Conservation (phyloP, 2,797 vertebrate genomes). For the Clarias platycephalus region DNA sequence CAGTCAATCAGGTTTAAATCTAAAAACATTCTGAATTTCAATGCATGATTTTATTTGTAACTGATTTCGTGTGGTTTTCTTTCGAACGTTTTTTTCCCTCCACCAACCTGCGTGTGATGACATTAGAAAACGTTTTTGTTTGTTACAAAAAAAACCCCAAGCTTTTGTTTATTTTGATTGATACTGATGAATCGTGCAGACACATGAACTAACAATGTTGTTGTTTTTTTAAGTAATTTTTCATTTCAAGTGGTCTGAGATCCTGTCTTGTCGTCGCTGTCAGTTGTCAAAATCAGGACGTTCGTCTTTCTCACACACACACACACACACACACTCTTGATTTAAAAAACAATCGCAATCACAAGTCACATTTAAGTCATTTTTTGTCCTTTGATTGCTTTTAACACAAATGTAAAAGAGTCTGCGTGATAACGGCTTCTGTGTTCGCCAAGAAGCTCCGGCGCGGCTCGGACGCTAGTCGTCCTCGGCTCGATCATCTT, state of each 20-base stretch:
- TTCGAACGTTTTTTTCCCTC: not conserved
- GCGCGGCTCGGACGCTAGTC: constrained; percentile 16
- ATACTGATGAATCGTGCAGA: not conserved
- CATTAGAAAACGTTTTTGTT: not conserved
- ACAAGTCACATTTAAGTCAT: not conserved
- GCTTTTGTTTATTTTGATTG: not conserved
- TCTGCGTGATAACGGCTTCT: not conserved
- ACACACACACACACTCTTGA: not conserved
- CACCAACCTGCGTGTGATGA: not conserved
- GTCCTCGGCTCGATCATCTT: constrained; percentile 10
- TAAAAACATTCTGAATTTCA: not conserved
- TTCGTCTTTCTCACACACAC: not conserved
- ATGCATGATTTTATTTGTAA: not conserved
- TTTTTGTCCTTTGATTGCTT: not conserved
- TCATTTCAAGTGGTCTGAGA: constrained; percentile 5
- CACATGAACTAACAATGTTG: not conserved
- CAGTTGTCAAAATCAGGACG: constrained; percentile 24
- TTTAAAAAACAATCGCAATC: not conserved
- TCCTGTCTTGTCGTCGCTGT: not conserved
- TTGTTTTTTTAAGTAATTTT: not conserved
- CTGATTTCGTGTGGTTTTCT: not conserved
- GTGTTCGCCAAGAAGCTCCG: constrained; percentile 24
- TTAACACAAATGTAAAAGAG: not conserved
- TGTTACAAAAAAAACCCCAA: not conserved
- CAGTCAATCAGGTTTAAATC: not conserved